Conservation (phyloP, 2,888 invertebrate species). For the Erebia aethiops region DNA sequence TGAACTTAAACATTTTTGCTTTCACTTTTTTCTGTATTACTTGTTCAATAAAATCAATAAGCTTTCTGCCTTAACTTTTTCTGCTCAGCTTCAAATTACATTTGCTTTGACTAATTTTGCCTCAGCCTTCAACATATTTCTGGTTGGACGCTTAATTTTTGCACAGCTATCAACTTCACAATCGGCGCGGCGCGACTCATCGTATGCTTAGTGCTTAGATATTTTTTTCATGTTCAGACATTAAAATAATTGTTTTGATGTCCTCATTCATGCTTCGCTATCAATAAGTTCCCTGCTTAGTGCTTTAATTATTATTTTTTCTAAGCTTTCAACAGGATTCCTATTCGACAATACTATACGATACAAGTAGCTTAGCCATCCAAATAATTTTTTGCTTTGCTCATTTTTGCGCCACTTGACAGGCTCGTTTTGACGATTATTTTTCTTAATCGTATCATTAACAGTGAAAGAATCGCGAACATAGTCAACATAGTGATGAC, state of each 20-base stretch:
- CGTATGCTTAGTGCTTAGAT: not conserved
- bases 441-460: not conserved
- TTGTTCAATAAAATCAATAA: not conserved
- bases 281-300: not conserved
- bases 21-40: not conserved
- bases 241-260: not conserved
- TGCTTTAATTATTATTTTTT: not conserved
- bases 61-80: not conserved
- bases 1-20: too few relatives aligned
- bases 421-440: too few relatives aligned
- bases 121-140: not conserved
- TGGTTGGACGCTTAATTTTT: not conserved
- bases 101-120: too few relatives aligned
- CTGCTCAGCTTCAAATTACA: too few relatives aligned
- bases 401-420: not conserved
- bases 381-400: not conserved
- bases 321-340: not conserved
- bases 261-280: not conserved
- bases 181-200: too few relatives aligned
- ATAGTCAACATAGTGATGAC: slow-evolving; percentile 76
- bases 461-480: slow-evolving; percentile 74
- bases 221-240: not conserved
- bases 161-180: not conserved
- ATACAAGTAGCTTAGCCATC: not conserved
- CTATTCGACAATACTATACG: too few relatives aligned